Evolutionary conservation across 2,888 invertebrate species (phyloP).

Genomic region (Cheiracanthium punctorium): DNA sequence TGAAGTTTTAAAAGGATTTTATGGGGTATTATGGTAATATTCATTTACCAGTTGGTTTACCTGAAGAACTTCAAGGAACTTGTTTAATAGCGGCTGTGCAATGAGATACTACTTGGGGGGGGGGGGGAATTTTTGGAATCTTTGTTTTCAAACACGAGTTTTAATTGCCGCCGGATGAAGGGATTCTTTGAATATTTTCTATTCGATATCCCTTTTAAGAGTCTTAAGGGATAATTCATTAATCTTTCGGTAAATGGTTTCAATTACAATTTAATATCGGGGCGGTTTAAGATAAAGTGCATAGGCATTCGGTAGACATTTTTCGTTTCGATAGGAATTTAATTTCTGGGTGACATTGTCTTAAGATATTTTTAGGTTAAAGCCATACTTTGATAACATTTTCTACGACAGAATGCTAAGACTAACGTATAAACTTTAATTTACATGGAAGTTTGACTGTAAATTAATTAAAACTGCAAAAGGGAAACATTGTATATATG

Average conservation of each 20-base stretch:
- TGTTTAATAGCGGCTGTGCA: slow-evolving; percentile 38
- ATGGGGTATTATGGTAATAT: slow-evolving; percentile 64
- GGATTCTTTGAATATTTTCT: not conserved
- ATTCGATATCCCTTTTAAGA: not conserved
- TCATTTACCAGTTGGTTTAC: slow-evolving; percentile 68
- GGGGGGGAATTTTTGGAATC: slow-evolving; percentile 21
- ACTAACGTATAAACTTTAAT: too few relatives aligned
- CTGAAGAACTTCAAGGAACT: slow-evolving; percentile 50
- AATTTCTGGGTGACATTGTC: too few relatives aligned
- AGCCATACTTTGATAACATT: too few relatives aligned
- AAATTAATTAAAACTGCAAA: too few relatives aligned
- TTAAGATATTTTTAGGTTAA: too few relatives aligned
- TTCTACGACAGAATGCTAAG: too few relatives aligned
- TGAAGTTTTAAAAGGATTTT: slow-evolving; percentile 67
- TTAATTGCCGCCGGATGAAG: not conserved
- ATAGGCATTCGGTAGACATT: too few relatives aligned
- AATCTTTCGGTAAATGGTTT: not conserved
- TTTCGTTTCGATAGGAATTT: too few relatives aligned
- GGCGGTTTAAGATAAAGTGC: not conserved
- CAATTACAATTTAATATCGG: not conserved
- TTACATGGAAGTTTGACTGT: too few relatives aligned
- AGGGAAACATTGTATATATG: too few relatives aligned
- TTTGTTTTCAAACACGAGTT: not conserved
- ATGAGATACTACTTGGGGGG: slow-evolving; percentile 8
- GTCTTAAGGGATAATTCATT: slow-evolving; percentile 3